These are phyloP conservation scores for Drosophila setifemur DNA, from an alignment of 1,140 invertebrate species.

Conservation along the genomic window DNA sequence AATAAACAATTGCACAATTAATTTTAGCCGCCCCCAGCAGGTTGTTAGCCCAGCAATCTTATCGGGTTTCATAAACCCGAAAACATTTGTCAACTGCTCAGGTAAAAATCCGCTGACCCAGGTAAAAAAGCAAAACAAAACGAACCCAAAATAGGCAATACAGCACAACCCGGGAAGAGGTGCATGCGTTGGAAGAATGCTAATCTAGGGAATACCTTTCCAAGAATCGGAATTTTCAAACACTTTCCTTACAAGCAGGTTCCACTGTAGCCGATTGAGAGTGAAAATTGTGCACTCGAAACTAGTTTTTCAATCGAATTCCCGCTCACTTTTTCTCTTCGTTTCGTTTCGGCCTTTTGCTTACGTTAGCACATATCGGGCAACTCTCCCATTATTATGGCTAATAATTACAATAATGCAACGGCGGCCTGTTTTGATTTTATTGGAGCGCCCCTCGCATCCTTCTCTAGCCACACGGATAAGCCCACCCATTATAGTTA, in stretches of 20 bases:
- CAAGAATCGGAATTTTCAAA: no score
- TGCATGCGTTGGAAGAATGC: slow-evolving; percentile 15
- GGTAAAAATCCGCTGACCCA: slow-evolving; percentile 34
- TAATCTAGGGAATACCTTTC: neutral
- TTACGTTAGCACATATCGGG: slow-evolving; percentile 26
- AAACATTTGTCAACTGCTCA: slow-evolving; percentile 15
- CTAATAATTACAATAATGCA: neutral
- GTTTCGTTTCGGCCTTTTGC: slow-evolving; percentile 11
- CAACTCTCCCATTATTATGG: neutral
- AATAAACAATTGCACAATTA: slow-evolving; percentile 32
- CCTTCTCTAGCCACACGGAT: neutral
- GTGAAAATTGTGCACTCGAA: slow-evolving; percentile 28
- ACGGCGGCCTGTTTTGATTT: neutral
- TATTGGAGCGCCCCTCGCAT: neutral
- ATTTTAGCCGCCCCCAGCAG: slow-evolving; percentile 9
- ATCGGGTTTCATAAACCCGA: slow-evolving; percentile 42
- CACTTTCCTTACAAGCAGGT: neutral
- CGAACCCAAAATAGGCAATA: slow-evolving; percentile 1
- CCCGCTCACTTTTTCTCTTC: slow-evolving; percentile 45
- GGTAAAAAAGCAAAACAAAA: slow-evolving; percentile 1
- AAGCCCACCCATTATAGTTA: neutral
- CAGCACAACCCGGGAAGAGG: slow-evolving; percentile 9
- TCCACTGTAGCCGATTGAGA: slow-evolving; percentile 24
- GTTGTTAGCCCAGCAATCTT: slow-evolving; percentile 53
- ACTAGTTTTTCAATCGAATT: slow-evolving; percentile 46